phyloP scores from a whole-genome alignment of 2,113 vertebrate genomes.

The Alosa alosa region DNA sequence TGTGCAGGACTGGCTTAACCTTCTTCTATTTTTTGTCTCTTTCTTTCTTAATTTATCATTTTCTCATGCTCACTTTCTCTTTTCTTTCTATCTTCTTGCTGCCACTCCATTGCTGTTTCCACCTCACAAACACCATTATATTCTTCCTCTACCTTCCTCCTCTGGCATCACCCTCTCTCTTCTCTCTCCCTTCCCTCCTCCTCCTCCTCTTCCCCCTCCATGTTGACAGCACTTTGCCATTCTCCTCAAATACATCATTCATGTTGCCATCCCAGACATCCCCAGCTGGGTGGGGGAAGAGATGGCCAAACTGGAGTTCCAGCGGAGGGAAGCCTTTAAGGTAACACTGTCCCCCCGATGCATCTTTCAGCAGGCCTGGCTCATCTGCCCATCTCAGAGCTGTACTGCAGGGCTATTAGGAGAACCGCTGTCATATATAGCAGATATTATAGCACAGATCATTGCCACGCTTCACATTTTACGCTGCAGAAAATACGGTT shows the following conservation, averaged over 20 bases:
- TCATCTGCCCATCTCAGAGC: not conserved
- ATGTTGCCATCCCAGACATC: conserved; percentile 89
- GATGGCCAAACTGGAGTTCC: conserved; percentile 94
- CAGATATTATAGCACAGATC: not conserved
- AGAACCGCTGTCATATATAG: not conserved
- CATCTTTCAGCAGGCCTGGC: not conserved
- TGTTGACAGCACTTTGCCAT: conserved; percentile 85
- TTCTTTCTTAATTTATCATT: conserved; percentile 2
- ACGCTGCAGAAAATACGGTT: not conserved
- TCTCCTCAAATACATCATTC: conserved; percentile 91
- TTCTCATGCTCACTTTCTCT: conserved; percentile 6
- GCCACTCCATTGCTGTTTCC: not conserved
- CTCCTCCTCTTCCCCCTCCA: not conserved
- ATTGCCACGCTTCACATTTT: not conserved
- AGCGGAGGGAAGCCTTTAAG: conserved; percentile 94
- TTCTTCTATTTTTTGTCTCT: not conserved
- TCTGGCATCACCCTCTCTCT: not conserved
- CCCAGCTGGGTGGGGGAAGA: conserved; percentile 91
- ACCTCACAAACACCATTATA: not conserved
- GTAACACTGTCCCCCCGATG: conserved; percentile 59
- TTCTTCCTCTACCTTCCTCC: not conserved
- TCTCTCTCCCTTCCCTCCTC: not conserved
- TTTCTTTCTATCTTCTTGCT: not conserved
- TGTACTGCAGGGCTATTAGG: not conserved
- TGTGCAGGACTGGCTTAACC: not conserved